phyloP scores from a whole-genome alignment of 2,888 invertebrate species.

The Unio delphinus region DNA sequence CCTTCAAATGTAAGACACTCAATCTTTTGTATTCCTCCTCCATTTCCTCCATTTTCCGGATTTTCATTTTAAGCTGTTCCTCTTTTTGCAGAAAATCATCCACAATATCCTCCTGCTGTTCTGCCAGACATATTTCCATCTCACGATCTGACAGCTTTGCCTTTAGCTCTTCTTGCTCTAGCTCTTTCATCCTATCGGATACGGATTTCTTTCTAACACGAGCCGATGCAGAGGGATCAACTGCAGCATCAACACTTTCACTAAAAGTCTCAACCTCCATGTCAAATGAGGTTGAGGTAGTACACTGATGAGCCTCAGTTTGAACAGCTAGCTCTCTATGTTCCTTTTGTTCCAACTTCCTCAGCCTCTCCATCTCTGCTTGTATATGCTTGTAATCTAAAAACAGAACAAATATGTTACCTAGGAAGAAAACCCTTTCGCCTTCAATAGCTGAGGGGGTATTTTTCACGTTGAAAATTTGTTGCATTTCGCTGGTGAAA shows the following conservation, averaged over 20 bases:
- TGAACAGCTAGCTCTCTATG: slow-evolving; percentile 19
- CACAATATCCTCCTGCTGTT: slow-evolving; percentile 45
- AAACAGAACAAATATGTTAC: slow-evolving; percentile 6
- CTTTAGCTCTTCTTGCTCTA: slow-evolving; percentile 43
- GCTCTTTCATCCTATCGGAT: slow-evolving; percentile 6
- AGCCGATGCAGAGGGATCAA: too few relatives aligned
- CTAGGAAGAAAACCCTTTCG: neutral
- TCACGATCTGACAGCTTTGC: slow-evolving; percentile 39
- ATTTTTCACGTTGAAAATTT: too few relatives aligned
- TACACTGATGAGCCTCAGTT: slow-evolving; percentile 24
- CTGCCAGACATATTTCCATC: slow-evolving; percentile 37
- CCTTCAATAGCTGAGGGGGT: too few relatives aligned
- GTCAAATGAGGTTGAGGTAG: slow-evolving; percentile 20
- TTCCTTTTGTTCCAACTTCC: slow-evolving; percentile 12
- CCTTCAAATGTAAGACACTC: slow-evolving; percentile 36
- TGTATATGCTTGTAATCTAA: slow-evolving; percentile 42
- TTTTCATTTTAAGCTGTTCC: slow-evolving; percentile 29
- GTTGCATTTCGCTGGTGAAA: too few relatives aligned
- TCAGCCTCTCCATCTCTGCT: slow-evolving; percentile 36
- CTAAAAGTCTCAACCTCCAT: slow-evolving; percentile 8
- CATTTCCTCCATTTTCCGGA: slow-evolving; percentile 32
- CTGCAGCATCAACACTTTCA: slow-evolving; percentile 5
- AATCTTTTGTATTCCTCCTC: slow-evolving; percentile 43
- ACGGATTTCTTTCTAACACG: too few relatives aligned
- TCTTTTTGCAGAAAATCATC: slow-evolving; percentile 43